A percentile compares a stretch with the other conserved stretches of the same genome.
phyloP scores from a whole-genome alignment of 2,797 vertebrate species.

The Tauraco hartlaubi region DNA sequence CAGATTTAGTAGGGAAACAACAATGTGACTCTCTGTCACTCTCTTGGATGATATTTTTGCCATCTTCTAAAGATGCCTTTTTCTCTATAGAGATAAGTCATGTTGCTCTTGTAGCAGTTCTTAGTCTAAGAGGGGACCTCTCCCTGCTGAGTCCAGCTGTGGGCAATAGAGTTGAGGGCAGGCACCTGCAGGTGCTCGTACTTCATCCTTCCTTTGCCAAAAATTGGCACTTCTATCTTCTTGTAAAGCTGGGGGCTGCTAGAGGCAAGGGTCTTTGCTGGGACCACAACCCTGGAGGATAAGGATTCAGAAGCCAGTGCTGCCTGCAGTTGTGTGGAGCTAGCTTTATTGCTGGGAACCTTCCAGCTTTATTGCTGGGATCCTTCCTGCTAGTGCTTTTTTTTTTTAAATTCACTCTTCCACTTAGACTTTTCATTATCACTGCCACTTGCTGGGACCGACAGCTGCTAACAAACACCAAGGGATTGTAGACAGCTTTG shows the following conservation, averaged over 20 bases:
- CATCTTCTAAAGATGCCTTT: not conserved
- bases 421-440: not conserved
- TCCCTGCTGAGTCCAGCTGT: not conserved
- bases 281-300: not conserved
- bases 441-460: constrained; percentile 25
- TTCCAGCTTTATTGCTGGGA: not conserved
- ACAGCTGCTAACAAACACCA: constrained; percentile 55
- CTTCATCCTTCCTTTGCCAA: not conserved
- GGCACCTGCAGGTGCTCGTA: not conserved
- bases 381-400: not conserved
- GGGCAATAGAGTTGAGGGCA: not conserved
- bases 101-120: not conserved
- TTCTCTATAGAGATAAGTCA: not conserved
- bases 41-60: not conserved
- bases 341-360: not conserved
- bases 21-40: no score
- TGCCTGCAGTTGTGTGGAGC: not conserved
- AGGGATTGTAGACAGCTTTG: constrained; percentile 35
- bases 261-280: not conserved
- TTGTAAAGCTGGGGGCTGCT: not conserved
- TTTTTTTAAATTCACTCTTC: not conserved
- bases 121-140: not conserved
- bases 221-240: not conserved
- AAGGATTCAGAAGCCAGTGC: not conserved
- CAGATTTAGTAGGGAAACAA: not conserved